These are phyloP conservation scores for Drosophila punjabiensis DNA, from an alignment of 1,140 invertebrate genomes.

Conservation along the genomic window DNA sequence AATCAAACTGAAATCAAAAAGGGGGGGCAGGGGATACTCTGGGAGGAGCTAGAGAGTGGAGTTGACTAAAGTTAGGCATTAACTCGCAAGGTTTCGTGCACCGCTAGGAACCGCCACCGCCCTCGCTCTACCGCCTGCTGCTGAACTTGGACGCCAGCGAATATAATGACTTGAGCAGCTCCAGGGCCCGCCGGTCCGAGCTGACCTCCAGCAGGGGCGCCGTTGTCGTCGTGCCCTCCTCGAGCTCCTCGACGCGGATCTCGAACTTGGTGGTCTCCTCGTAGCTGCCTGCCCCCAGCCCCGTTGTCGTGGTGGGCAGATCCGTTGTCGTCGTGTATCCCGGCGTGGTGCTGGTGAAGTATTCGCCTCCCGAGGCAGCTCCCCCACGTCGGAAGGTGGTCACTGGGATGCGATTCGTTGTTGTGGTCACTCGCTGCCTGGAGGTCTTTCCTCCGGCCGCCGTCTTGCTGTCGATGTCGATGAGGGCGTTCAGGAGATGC, in stretches of 20 bases:
- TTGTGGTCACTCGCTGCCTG: constrained; percentile 62
- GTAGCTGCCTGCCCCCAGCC: constrained; percentile 45
- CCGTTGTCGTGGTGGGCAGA: constrained; percentile 65
- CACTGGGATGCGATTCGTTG: constrained; percentile 71
- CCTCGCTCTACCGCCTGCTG: constrained; percentile 77
- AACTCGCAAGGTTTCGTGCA: constrained; percentile 54
- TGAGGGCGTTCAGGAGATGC: constrained; percentile 89
- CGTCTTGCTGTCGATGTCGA: constrained; percentile 86
- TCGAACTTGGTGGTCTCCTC: constrained; percentile 83
- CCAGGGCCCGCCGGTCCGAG: constrained; percentile 91
- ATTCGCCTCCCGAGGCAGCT: constrained; percentile 37
- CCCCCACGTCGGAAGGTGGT: constrained; percentile 72
- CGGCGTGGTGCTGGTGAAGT: constrained; percentile 63
- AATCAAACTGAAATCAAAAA: constrained; percentile 7
- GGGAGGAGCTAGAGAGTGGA: constrained; percentile 44
- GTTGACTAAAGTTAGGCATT: constrained; percentile 82
- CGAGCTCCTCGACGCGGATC: constrained; percentile 78
- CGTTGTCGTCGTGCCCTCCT: constrained; percentile 63
- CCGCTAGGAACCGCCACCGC: constrained; percentile 52
- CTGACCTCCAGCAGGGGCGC: constrained; percentile 50
- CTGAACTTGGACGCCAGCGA: constrained; percentile 91
- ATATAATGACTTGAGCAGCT: constrained; percentile 92
- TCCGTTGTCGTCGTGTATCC: constrained; percentile 72
- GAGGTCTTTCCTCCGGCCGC: constrained; percentile 74
- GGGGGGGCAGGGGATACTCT: background rate